Percentiles rank a stretch among this genome's conserved stretches.
These are phyloP conservation scores for Albula glossodonta DNA, from an alignment of 2,113 vertebrate genomes.

Conservation along the genomic window DNA sequence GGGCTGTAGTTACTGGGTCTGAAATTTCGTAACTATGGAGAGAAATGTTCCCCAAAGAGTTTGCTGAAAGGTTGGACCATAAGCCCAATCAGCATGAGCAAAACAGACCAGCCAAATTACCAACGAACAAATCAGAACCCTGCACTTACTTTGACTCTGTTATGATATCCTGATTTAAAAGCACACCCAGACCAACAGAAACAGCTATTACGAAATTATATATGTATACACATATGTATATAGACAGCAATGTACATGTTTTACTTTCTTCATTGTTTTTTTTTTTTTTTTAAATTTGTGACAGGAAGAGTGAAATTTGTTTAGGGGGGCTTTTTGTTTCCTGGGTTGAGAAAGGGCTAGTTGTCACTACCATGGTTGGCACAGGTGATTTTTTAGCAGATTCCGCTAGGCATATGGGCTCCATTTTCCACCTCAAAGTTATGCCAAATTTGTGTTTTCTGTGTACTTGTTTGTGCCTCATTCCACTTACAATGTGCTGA, in stretches of 20 bases:
- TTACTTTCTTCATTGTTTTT: not conserved
- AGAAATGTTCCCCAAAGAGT: not conserved
- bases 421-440: not conserved
- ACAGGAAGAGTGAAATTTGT: not conserved
- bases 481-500: not conserved
- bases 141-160: not conserved
- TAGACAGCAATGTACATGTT: not conserved
- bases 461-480: not conserved
- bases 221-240: not conserved
- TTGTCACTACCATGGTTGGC: not conserved
- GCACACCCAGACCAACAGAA: not conserved
- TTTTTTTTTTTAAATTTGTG: not conserved
- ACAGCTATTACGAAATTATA: not conserved
- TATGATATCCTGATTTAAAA: not conserved
- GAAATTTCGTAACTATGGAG: not conserved
- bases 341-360: not conserved
- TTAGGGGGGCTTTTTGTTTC: slow-evolving; percentile 2
- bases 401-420: not conserved
- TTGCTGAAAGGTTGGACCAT: not conserved
- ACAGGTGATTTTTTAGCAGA: not conserved
- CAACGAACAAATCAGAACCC: not conserved
- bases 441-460: not conserved
- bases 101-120: not conserved
- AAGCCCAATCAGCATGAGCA: not conserved
- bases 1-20: not conserved